A percentile compares a stretch with the other conserved stretches of the same genome.
These are phyloP conservation scores for Bombus huntii DNA, from an alignment of 1,140 invertebrate species.

Conservation along the genomic window DNA sequence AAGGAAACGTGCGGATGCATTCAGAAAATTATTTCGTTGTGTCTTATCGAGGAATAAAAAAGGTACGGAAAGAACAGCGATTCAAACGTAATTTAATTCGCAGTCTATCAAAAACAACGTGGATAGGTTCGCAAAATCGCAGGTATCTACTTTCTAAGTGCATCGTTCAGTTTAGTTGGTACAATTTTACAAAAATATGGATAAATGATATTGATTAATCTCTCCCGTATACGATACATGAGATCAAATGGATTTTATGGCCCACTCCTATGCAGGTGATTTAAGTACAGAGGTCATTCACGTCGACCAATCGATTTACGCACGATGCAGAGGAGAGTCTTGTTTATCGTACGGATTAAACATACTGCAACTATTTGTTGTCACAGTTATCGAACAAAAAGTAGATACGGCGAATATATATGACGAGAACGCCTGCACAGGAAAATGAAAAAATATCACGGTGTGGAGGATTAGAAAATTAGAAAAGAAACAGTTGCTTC, in stretches of 20 bases:
- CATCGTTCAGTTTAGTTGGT: conserved; percentile 56
- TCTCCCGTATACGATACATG: conserved; percentile 47
- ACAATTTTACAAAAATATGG: background rate
- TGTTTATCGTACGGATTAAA: background rate
- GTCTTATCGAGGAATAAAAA: background rate
- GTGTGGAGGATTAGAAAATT: background rate
- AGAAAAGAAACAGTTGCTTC: background rate
- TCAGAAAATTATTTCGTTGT: conserved; percentile 56
- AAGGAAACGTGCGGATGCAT: conserved; percentile 72
- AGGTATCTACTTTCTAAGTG: conserved; percentile 63
- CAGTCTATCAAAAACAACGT: background rate
- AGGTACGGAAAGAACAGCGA: background rate
- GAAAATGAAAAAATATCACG: conserved; percentile 5
- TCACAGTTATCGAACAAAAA: background rate
- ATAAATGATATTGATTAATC: conserved; percentile 43
- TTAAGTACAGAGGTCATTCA: background rate
- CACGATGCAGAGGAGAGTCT: conserved; percentile 13
- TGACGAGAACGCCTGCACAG: conserved; percentile 32
- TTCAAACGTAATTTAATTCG: background rate
- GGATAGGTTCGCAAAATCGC: background rate
- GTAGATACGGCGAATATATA: background rate
- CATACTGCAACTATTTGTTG: background rate
- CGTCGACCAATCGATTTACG: background rate
- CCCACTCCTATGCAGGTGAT: conserved; percentile 68
- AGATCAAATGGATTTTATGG: conserved; percentile 65